These are phyloP conservation scores for Allophyes oxyacanthae DNA, from an alignment of 2,888 invertebrate species.

Conservation along the genomic window DNA sequence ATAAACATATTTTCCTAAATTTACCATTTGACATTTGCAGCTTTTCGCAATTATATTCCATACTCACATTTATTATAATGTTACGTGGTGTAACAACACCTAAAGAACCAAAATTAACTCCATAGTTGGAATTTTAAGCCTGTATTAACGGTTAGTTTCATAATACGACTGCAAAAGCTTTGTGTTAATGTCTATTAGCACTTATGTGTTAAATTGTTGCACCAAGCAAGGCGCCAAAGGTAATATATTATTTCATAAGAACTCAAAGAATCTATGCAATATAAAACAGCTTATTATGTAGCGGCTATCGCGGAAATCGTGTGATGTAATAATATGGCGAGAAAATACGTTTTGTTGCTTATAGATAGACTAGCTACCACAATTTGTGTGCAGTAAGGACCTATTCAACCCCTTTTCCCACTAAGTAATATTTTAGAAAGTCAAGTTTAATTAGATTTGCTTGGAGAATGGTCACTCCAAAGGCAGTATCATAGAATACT, in stretches of 20 bases:
- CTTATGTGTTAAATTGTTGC: constrained; percentile 33
- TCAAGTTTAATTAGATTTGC: background rate
- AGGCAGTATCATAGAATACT: background rate
- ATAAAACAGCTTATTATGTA: background rate
- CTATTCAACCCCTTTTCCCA: too few relatives aligned
- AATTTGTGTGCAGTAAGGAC: too few relatives aligned
- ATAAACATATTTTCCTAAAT: background rate
- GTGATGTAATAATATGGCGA: background rate
- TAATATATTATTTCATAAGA: constrained; percentile 29
- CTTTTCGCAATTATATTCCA: constrained; percentile 7
- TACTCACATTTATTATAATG: constrained; percentile 27
- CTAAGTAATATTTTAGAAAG: too few relatives aligned
- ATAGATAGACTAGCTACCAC: too few relatives aligned
- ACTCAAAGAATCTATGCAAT: constrained; percentile 1
- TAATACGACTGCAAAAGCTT: constrained; percentile 26
- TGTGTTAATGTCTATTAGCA: constrained; percentile 45
- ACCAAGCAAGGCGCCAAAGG: constrained; percentile 10
- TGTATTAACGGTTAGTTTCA: constrained; percentile 39
- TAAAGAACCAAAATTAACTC: constrained; percentile 36
- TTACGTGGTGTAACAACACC: constrained; percentile 24
- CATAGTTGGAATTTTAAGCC: constrained; percentile 36
- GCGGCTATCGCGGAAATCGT: constrained; percentile 2
- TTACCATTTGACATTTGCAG: background rate
- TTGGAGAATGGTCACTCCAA: too few relatives aligned
- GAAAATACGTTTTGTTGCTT: background rate